A percentile compares a stretch with the other conserved stretches of the same genome.
These are phyloP conservation scores for Geopemphigus sp. DNA, from an alignment of 1,140 invertebrate genomes.

Conservation along the genomic window DNA sequence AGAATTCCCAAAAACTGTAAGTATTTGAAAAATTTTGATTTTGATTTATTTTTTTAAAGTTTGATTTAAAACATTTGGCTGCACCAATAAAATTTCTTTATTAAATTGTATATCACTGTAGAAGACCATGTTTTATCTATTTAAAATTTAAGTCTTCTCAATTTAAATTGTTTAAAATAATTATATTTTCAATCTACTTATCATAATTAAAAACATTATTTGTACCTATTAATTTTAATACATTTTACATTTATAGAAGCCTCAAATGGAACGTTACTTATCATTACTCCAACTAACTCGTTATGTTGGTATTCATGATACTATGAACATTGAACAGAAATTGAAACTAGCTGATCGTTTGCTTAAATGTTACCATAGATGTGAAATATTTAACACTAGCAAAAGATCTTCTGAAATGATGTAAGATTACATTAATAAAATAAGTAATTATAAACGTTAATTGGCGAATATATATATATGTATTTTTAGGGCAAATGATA, in stretches of 20 bases:
- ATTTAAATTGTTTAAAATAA: too few species aligned
- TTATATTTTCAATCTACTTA: neutral
- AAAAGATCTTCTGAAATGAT: conserved; percentile 47
- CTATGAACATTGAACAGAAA: conserved; percentile 58
- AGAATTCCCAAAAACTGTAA: conserved; percentile 51
- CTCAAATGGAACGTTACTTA: conserved; percentile 71
- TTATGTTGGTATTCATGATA: conserved; percentile 65
- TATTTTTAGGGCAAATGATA: conserved; percentile 59
- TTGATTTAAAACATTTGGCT: too few species aligned
- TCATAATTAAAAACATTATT: neutral
- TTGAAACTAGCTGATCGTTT: conserved; percentile 53
- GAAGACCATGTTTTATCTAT: too few species aligned
- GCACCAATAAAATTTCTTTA: too few species aligned
- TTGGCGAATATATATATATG: neutral
- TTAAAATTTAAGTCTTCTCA: too few species aligned
- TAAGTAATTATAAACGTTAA: neutral
- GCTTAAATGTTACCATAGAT: conserved; percentile 36
- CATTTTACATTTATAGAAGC: conserved; percentile 23
- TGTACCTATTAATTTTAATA: neutral
- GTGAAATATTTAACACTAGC: conserved; percentile 39
- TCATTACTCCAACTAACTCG: conserved; percentile 68
- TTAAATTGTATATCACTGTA: too few species aligned
- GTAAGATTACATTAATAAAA: neutral
- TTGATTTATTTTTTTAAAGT: too few species aligned
- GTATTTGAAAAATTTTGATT: neutral